These are phyloP conservation scores for Rhagoletis zephyria DNA, from an alignment of 1,140 invertebrate species.

Conservation along the genomic window DNA sequence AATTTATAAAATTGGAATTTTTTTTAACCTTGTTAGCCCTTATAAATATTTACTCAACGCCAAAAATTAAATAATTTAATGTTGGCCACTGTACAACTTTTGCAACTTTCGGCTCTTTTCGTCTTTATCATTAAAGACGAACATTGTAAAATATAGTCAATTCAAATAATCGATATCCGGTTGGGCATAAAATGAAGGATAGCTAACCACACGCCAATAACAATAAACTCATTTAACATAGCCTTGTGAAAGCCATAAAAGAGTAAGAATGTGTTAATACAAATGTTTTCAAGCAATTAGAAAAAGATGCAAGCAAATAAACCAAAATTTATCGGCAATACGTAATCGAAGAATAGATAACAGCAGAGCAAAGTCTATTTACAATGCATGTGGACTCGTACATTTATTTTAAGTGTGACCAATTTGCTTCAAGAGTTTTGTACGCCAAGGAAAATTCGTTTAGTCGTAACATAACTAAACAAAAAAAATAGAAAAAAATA, in stretches of 20 bases:
- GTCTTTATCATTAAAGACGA: background rate
- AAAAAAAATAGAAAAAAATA: too few species aligned
- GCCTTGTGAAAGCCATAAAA: constrained; percentile 33
- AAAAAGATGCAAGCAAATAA: background rate
- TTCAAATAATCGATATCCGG: background rate
- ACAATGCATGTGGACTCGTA: too few species aligned
- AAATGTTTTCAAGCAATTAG: background rate
- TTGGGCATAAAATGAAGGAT: background rate
- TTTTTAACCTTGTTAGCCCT: too few species aligned
- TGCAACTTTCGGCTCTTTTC: background rate
- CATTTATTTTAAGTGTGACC: too few species aligned
- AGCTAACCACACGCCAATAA: background rate
- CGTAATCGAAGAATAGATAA: background rate
- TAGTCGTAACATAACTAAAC: too few species aligned
- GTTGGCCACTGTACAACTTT: background rate
- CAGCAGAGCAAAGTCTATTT: background rate
- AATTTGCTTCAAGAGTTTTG: too few species aligned
- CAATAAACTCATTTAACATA: constrained; percentile 44
- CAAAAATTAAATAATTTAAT: background rate
- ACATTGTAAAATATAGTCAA: background rate
- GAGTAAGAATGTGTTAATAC: background rate
- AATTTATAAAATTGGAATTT: too few species aligned
- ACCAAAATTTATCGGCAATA: background rate
- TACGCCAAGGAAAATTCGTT: too few species aligned
- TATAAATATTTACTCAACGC: background rate